phyloP scores from a whole-genome alignment of 2,888 invertebrate species.

The Periphyllus acericola region DNA sequence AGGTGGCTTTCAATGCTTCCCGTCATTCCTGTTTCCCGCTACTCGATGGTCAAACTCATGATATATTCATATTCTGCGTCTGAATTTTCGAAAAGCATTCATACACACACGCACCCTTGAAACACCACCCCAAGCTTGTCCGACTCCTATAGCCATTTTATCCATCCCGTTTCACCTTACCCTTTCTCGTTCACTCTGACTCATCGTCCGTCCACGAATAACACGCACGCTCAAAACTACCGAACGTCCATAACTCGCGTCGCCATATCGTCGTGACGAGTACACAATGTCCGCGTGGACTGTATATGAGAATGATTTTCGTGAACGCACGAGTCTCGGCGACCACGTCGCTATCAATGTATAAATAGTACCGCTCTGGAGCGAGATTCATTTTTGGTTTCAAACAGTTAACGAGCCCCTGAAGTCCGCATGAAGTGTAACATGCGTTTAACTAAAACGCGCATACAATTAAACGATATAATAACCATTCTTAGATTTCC shows the following conservation, averaged over 20 bases:
- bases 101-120: not conserved
- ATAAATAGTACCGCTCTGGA: not conserved
- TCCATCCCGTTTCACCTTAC: not conserved
- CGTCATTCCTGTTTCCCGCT: not conserved
- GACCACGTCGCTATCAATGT: not conserved
- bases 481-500: no score
- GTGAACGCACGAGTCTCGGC: not conserved
- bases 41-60: conserved; percentile 61
- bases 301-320: not conserved
- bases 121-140: not conserved
- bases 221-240: conserved; percentile 1
- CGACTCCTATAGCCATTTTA: not conserved
- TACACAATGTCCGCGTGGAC: not conserved
- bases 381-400: not conserved
- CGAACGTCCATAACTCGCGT: not conserved
- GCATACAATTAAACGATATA: no score
- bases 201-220: conserved; percentile 6
- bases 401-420: not conserved
- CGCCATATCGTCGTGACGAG: conserved; percentile 9
- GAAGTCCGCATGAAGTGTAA: not conserved
- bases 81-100: conserved; percentile 27
- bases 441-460: not conserved
- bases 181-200: not conserved
- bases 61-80: conserved; percentile 54
- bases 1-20: conserved; percentile 33